Evolutionary conservation across 2,888 invertebrate species (phyloP), one percentile per base, ranked within the genome.

Genomic region (Drosophila peninsularis): DNA sequence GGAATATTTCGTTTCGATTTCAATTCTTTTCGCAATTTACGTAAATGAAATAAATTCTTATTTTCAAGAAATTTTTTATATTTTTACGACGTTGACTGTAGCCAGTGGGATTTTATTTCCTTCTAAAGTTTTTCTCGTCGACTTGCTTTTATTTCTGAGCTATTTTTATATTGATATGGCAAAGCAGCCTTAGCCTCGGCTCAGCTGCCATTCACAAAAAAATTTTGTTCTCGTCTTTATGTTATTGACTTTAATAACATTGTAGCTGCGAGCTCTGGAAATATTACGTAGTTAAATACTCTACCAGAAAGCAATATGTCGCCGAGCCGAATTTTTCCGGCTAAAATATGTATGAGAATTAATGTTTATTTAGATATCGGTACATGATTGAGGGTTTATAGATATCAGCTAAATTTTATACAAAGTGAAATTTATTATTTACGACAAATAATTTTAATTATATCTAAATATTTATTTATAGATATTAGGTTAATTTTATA

Each of bases 201-300:
- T 52, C 54, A 45, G 53, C 37, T 9, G 10, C 14, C 34, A 52
- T n/a, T 13, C 30, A 19, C 45, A 45, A 61, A 62, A 62, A 52
- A 62, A 71, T 66, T 71, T 63, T 80, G 76, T 69, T 58, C 53
- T 66, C 52, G 56, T 65, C 65, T 68, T 80, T 70, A 70, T 83
- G 81, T 64, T 79, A 77, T 82, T 73, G 77, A 88, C 80, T 87
- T 84, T 83, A 79, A 84, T 87, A 87, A 79, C 64, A 88, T 77
- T 82, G 82, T 82, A 66, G 83, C 83, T 73, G 88, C 75, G 57
- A 68, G 88, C 80, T 75, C 82, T 68, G 62, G 64, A 71, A 66
- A 82, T 72, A 84, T 82, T 79, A 65, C 73, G 45, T 76, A 66
- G 66, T 65, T 13, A 6, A 17, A n/a, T 27, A n/a, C 34, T 24